Evolutionary conservation across 1,140 invertebrate genomes (phyloP).

Genomic region (Ylistrum balloti): DNA sequence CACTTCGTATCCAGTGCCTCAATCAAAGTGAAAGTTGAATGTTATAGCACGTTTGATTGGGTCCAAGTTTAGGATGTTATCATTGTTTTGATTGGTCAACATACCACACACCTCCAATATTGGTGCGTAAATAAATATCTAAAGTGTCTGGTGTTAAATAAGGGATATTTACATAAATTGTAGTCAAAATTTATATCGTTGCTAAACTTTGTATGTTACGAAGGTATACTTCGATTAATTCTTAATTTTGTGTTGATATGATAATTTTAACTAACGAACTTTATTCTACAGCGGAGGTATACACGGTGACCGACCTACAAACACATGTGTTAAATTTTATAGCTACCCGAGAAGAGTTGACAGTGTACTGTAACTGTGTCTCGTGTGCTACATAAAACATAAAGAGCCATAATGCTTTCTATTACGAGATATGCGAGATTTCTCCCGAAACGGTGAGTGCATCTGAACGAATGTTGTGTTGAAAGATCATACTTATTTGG

Average conservation of each 20-base stretch:
- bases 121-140: background rate
- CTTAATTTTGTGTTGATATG: background rate
- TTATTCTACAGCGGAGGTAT: background rate
- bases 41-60: background rate
- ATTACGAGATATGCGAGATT: background rate
- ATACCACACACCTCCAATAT: background rate
- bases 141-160: background rate
- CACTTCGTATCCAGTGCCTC: background rate
- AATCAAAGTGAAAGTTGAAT: constrained; percentile 12
- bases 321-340: background rate
- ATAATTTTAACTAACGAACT: background rate
- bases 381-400: background rate
- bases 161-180: too few relatives aligned
- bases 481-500: too few relatives aligned
- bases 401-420: background rate
- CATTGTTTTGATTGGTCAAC: background rate
- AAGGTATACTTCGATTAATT: too few relatives aligned
- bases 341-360: background rate
- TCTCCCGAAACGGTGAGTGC: background rate
- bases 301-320: background rate
- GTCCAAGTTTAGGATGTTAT: background rate
- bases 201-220: too few relatives aligned
- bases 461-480: too few relatives aligned
- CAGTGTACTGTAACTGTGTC: background rate
- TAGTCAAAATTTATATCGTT: too few relatives aligned